phyloP scores from a whole-genome alignment of 2,113 vertebrate genomes.

The Mugil cephalus region DNA sequence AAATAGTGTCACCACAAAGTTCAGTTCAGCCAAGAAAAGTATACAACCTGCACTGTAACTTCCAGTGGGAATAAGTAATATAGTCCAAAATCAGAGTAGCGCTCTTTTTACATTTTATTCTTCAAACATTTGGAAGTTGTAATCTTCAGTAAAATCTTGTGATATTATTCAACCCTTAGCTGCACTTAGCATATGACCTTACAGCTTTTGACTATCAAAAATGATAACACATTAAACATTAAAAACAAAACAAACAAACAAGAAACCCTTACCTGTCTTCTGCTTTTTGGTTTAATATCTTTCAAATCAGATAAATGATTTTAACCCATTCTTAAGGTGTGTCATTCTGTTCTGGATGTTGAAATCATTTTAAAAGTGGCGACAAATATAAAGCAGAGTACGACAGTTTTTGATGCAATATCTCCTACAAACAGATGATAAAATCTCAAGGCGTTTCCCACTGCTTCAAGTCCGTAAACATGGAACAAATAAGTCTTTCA shows the following conservation, averaged over 20 bases:
- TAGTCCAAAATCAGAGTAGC: not conserved
- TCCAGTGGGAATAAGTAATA: not conserved
- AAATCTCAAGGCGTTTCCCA: not conserved
- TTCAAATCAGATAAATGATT: no score
- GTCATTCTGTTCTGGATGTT: not conserved
- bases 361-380: not conserved
- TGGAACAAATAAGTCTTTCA: not conserved
- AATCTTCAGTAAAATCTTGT: conserved; percentile 14
- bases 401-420: not conserved
- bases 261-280: no score
- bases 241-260: not conserved
- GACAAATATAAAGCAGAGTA: not conserved
- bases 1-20: conserved; percentile 13
- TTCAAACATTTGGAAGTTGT: no score
- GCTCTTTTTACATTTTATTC: no score
- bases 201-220: conserved; percentile 17
- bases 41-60: conserved; percentile 4
- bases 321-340: conserved; percentile 7
- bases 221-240: conserved; percentile 3
- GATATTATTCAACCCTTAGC: conserved; percentile 7
- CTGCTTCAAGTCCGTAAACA: not conserved
- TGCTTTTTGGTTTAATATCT: no score
- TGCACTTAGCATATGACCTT: conserved; percentile 1
- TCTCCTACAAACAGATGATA: not conserved
- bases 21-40: not conserved